Evolutionary conservation across 2,888 invertebrate species (phyloP).

Genomic region (Melanchra persicariae): DNA sequence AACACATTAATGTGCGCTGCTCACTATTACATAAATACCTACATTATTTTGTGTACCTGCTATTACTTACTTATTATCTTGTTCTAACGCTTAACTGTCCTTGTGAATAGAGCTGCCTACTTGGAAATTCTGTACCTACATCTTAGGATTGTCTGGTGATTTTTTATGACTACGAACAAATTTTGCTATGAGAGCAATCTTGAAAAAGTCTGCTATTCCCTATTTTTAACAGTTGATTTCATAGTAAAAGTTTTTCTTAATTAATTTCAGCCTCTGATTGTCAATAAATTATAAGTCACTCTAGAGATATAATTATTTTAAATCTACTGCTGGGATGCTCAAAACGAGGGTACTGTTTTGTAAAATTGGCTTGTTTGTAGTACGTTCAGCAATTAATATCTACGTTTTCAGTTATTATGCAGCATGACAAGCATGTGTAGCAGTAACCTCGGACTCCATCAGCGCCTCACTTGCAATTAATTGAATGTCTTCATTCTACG

Average conservation of each 20-base stretch:
- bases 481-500: slow-evolving; percentile 28
- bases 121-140: neutral
- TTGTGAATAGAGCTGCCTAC: neutral
- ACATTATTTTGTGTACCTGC: neutral
- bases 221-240: neutral
- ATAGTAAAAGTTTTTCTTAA: neutral
- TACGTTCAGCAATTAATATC: neutral
- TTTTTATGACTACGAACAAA: too few relatives aligned
- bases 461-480: slow-evolving; percentile 38
- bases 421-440: slow-evolving; percentile 2
- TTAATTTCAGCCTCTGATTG: neutral
- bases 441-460: slow-evolving; percentile 38
- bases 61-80: neutral
- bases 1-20: slow-evolving; percentile 7
- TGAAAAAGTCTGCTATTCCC: too few relatives aligned
- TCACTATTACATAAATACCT: slow-evolving; percentile 3
- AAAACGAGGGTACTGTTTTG: neutral
- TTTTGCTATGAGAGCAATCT: neutral
- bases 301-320: too few relatives aligned
- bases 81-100: neutral
- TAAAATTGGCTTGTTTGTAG: neutral
- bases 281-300: too few relatives aligned
- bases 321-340: neutral
- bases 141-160: too few relatives aligned
- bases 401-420: slow-evolving; percentile 1